Evolutionary conservation across 2,888 invertebrate species (phyloP), one percentile per base, ranked within the genome.

Genomic region (Caenorhabditis virilis): DNA sequence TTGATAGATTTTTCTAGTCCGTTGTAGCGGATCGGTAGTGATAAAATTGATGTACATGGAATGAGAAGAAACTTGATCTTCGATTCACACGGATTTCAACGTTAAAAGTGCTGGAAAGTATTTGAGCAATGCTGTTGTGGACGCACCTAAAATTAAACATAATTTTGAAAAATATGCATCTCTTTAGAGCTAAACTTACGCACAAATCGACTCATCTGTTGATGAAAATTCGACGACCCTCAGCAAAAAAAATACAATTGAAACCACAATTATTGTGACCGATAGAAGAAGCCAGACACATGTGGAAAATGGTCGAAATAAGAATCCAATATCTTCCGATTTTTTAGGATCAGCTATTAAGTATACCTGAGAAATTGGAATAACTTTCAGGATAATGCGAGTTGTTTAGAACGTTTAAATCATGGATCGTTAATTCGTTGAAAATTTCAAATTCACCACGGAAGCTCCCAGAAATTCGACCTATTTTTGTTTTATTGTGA

Each of bases 61-160:
- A 64, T 9, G 64, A 58, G 55, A 64, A 48, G 55, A 64, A 64
- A 2, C 43, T 51, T 15, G 64, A 59, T 46, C 55, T 59, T 35
- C 35, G 38, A 16, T 42, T 30, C 23, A 47, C 36, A 13, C 18
- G 49, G 16, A 64, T 59, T 16, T 64, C 64, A 25, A 64, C 43
- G 36, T 64, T 55, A 48, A 59, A 59, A 13, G 64, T 57, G 27
- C n/a, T 48, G 22, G 48, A 42, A 6, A 64, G 46, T 18, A 64
- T 57, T 41, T 64, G 64, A 1, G 48, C 49, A 5, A 59, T 46
- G 22, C 50, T 59, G 25, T 50, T 52, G 30, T 59, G 50, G n/a
- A 55, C 22, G n/a, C 59, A 49, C 42, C 64, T 64, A 48, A n/a
- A 59, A 59, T 9, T n/a, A n/a, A n/a, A n/a, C n/a, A n/a, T n/a